A percentile compares a stretch with the other conserved stretches of the same genome.
Evolutionary conservation across 2,113 vertebrate species (phyloP).

Genomic region (Hyperopisus bebe): DNA sequence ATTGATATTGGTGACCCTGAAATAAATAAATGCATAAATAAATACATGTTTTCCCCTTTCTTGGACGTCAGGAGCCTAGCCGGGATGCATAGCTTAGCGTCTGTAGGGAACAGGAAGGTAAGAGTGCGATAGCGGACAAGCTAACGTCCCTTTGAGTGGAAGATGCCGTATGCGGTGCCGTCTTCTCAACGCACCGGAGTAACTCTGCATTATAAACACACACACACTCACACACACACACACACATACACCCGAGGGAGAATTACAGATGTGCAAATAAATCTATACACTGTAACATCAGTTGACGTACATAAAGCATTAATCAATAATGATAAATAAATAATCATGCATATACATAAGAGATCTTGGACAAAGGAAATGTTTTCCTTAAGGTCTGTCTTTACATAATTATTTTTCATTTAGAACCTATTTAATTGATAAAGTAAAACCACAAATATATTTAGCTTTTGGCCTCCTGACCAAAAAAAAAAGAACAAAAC

Average conservation of each 20-base stretch:
- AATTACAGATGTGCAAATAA: conserved; percentile 9
- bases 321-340: conserved; percentile 17
- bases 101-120: neutral
- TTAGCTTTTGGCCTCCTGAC: neutral
- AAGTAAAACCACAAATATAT: neutral
- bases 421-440: neutral
- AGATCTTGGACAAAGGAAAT: neutral
- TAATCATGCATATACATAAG: conserved; percentile 19
- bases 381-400: neutral
- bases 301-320: neutral
- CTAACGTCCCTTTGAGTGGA: neutral
- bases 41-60: neutral
- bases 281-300: conserved; percentile 10
- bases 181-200: neutral
- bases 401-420: conserved; percentile 7
- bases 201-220: neutral
- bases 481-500: neutral
- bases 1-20: conserved; percentile 10
- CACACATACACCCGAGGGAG: neutral
- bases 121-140: neutral
- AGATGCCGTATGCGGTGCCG: neutral
- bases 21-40: conserved; percentile 17
- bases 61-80: neutral
- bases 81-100: neutral
- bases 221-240: neutral